Base-by-base conservation (phyloP, 2,113 vertebrate species). In the Antennarius striatus region DNA sequence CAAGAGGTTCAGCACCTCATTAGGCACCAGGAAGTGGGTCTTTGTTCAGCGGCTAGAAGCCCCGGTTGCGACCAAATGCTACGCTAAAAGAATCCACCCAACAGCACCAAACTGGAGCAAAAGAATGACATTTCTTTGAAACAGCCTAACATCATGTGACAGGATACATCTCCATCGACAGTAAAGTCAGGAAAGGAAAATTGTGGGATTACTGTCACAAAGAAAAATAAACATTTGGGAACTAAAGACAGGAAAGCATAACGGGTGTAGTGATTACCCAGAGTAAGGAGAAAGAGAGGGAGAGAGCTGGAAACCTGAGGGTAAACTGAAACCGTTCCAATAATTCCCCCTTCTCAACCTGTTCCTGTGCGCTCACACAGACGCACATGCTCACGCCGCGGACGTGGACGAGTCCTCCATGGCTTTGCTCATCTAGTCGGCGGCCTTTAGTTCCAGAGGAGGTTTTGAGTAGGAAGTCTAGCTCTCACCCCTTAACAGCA, bases 1-100 rank as follows among this genome's bases (percentile, higher is more conserved):
- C 72, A 82, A 81, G 82, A 51, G 74, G 82, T 73, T 85, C 77
- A 80, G 78, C 75, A 82, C 80, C 78, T 87, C 81, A 84, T 88
- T 86, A 82, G 73, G 59, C 71, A 63, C 53, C 79, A 77, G 71
- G 74, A 77, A 70, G 74, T 7, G 32, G 32, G 32, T 2, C 72
- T 74, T 16, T 67, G 67, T 73, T 81, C 70, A 62, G 77, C 39
- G 66, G 80, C 73, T 63, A 68, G 63, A 39, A n/a, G 52, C 71
- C 64, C 11, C 51, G 52, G 63, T 56, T 54, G 50, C 58, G 16
- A 16, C 54, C 68, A 79, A 84, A 56, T 16, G 17, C 61, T 58
- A 30, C 3, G 56, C 53, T 45, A 53, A 72, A 57, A 36, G 54
- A 71, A 68, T 45, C 64, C 56, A 66, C 59, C 52, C 75, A 83